Base-by-base conservation (phyloP, 2,797 vertebrate species). In the Anomalospiza imberbis region DNA sequence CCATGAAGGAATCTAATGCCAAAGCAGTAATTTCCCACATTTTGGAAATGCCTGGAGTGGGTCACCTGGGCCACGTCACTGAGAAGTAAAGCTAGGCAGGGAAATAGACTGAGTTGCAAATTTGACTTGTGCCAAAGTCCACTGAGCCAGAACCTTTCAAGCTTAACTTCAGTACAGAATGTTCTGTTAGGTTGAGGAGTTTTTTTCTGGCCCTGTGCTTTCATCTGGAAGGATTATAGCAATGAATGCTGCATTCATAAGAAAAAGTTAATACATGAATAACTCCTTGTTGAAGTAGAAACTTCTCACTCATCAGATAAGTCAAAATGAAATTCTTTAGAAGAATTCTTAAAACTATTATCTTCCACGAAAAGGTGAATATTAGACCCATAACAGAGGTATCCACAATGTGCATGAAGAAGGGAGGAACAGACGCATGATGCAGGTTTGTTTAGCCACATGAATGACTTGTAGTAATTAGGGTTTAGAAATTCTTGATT, bases 201-300 rank as follows among this genome's bases (percentile, higher is more conserved):
- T 85, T 93, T 40, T 73, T 75, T 40, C 66, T 87, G 34, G 65
- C n/a, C 45, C 68, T 65, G 13, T 72, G 58, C 47, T 66, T 92
- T 81, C 74, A 81, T 62, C 47, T 88, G 70, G 14, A 81, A 88
- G 62, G 45, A 90, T 73, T 90, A 84, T 15, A 84, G 65, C 57
- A 88, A 88, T 78, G 86, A 96, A 95, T 77, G 54, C 57, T 53
- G 45, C 34, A 78, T 87, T 92, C 50, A 89, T 60, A 8, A 61
- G 75, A 65, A 67, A 75, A 66, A 9, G 6, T 20, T 53, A 58
- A 54, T 66, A 71, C 7, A 7, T 92, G 10, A 90, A 73, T 68
- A 85, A 79, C 44, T 92, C 26, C n/a, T 53, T 78, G 38, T 75
- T 89, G 61, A 84, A 93, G 61, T 13, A 74, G 55, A 61, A 89